Base-by-base conservation (phyloP, 2,113 vertebrate genomes). In the Callaeas wilsoni region DNA sequence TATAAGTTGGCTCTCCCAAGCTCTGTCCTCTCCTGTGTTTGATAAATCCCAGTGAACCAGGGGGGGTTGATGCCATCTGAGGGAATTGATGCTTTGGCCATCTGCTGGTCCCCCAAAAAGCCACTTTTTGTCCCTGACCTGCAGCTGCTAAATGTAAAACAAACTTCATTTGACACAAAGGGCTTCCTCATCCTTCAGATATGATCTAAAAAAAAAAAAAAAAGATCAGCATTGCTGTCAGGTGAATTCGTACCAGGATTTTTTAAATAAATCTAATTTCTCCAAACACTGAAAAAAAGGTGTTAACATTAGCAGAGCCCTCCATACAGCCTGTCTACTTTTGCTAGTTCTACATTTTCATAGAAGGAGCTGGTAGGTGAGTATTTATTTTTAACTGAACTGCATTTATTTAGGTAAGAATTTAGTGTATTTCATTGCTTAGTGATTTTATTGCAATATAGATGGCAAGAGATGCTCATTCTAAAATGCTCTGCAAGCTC, bases 1-100 rank as follows among this genome's bases (percentile, higher is more conserved):
- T 6, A 7, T 1, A 14, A 7, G 10, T 0, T 84, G 68, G 10
- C 9, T 63, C 4, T 52, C 30, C n/a, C 42, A 37, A 14, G 13
- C 41, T 26, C 6, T 13, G 8, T 15, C 56, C 35, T 44, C 16
- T 47, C 30, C 18, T 30, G 7, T 9, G 4, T 29, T 64, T 41
- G 25, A 25, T 44, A 35, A 64, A 80, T 50, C 17, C 10, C 37
- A 59, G 50, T 42, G 59, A 80, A 60, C 23, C 53, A 87, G 32
- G 56, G 93, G 80, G 12, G 20, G 4, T 6, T 13, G 21, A 3
- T 20, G n/a, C 25, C n/a, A n/a, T n/a, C n/a, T n/a, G n/a, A n/a
- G n/a, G n/a, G n/a, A n/a, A n/a, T n/a, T n/a, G n/a, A n/a, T n/a
- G n/a, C 47, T 84, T 79, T 82, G 29, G 35, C 76, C 79, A 50